phyloP scores from a whole-genome alignment of 2,888 invertebrate species.

The Amaurobius ferox region DNA sequence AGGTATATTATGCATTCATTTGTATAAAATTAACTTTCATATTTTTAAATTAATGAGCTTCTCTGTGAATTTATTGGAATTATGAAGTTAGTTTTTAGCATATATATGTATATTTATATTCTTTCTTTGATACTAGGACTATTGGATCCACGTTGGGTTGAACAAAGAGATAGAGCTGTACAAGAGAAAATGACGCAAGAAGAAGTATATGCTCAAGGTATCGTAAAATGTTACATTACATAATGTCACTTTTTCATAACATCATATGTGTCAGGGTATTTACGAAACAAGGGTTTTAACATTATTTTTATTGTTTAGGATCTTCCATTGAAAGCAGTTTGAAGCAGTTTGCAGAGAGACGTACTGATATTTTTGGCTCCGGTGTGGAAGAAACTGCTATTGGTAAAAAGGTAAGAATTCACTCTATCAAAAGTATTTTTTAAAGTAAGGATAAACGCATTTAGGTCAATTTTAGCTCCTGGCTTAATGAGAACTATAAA shows the following conservation, averaged over 20 bases:
- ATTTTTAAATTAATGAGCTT: too few relatives aligned
- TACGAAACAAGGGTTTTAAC: neutral
- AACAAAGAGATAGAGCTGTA: slow-evolving; percentile 95
- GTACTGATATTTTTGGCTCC: slow-evolving; percentile 99
- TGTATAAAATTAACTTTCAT: too few relatives aligned
- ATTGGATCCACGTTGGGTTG: slow-evolving; percentile 97
- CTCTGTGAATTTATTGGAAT: too few relatives aligned
- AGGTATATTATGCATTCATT: too few relatives aligned
- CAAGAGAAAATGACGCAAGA: slow-evolving; percentile 95
- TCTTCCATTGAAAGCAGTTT: slow-evolving; percentile 97
- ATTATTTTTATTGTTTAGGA: slow-evolving; percentile 88
- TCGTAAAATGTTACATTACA: slow-evolving; percentile 18
- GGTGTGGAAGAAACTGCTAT: slow-evolving; percentile 99
- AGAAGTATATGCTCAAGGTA: slow-evolving; percentile 86
- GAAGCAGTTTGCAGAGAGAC: slow-evolving; percentile 96
- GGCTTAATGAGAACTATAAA: too few relatives aligned
- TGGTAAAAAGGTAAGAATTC: slow-evolving; percentile 91
- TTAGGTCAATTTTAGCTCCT: too few relatives aligned
- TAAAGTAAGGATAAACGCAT: too few relatives aligned
- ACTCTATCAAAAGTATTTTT: too few relatives aligned
- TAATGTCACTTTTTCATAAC: neutral
- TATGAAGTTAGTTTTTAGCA: too few relatives aligned
- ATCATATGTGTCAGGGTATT: neutral
- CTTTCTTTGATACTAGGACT: slow-evolving; percentile 81
- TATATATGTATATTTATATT: too few relatives aligned